Base-by-base conservation (phyloP, 2,113 vertebrate species). In the Tretioscincus oriximinensis region DNA sequence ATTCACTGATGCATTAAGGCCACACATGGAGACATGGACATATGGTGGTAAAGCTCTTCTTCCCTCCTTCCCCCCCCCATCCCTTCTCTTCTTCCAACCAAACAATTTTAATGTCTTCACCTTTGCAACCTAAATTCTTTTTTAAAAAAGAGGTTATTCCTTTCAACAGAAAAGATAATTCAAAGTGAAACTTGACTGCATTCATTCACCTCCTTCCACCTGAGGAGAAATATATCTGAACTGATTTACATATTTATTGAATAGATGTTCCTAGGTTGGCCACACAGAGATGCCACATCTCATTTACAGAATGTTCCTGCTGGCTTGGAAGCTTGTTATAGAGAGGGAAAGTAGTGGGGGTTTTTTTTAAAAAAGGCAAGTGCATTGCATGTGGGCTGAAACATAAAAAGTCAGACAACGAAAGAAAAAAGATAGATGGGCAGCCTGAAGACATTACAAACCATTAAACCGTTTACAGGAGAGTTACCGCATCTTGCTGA, bases 211-310 rank as follows among this genome's bases (percentile, higher is more conserved):
- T 91, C 80, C 88, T 89, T 80, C 76, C 84, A 89, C 85, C 82
- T 85, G 78, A 91, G 84, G 83, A 90, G 71, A 90, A 41, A 71
- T 60, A 41, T 70, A 77, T 81, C 86, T 81, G 81, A 84, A 78
- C 45, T 80, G 60, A 89, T 93, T 90, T 91, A 75, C 87, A 87
- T 90, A 78, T 88, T 89, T 90, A 87, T 92, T 90, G 89, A 84
- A 84, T 87, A 63, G 76, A 8, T 81, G 49, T 84, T 91, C 54
- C 80, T 85, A 78, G 78, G 54, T 81, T 78, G 74, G 85, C 88
- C 86, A 86, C 49, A 63, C 31, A 77, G 69, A 0, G 0, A 86
- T 81, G 78, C n/a, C 0, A 0, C 81, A 66, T 85, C 86, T 90
- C 80, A 82, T 92, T 91, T 90, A 85, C 87, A 87, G 74, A 80